A percentile compares a stretch with the other conserved stretches of the same genome.
phyloP scores from a whole-genome alignment of 2,888 invertebrate genomes.

The Anorthoa munda region DNA sequence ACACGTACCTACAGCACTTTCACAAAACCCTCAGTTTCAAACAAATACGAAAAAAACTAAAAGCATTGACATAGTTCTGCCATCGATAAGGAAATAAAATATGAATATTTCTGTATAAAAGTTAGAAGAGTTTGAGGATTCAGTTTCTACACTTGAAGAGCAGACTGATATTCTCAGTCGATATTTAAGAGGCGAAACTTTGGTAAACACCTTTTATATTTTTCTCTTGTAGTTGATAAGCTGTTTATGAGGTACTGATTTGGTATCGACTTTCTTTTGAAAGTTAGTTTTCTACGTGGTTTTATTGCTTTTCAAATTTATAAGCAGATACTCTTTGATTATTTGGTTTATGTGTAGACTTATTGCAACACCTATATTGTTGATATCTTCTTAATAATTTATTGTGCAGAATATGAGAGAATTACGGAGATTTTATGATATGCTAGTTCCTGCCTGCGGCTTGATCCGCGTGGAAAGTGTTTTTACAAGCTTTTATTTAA shows the following conservation, averaged over 20 bases:
- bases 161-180: slow-evolving; percentile 30
- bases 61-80: slow-evolving; percentile 16
- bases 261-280: slow-evolving; percentile 9
- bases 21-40: not conserved
- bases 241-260: slow-evolving; percentile 30
- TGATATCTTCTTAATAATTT: too few relatives aligned
- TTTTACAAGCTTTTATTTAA: too few relatives aligned
- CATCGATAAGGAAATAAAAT: slow-evolving; percentile 48
- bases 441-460: too few relatives aligned
- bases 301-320: not conserved
- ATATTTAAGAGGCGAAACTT: slow-evolving; percentile 45
- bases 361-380: not conserved
- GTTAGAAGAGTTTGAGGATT: slow-evolving; percentile 34
- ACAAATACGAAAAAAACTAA: slow-evolving; percentile 28
- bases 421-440: too few relatives aligned
- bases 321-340: not conserved
- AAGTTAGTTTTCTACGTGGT: not conserved
- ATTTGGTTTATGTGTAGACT: not conserved
- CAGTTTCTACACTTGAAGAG: slow-evolving; percentile 11
- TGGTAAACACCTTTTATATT: slow-evolving; percentile 29
- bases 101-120: slow-evolving; percentile 49
- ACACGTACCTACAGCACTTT: not conserved
- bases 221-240: slow-evolving; percentile 31
- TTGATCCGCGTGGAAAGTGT: too few relatives aligned
- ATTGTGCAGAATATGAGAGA: too few relatives aligned